Evolutionary conservation across 2,113 vertebrate species (phyloP).

Genomic region (Plecturocebus donacophilus): DNA sequence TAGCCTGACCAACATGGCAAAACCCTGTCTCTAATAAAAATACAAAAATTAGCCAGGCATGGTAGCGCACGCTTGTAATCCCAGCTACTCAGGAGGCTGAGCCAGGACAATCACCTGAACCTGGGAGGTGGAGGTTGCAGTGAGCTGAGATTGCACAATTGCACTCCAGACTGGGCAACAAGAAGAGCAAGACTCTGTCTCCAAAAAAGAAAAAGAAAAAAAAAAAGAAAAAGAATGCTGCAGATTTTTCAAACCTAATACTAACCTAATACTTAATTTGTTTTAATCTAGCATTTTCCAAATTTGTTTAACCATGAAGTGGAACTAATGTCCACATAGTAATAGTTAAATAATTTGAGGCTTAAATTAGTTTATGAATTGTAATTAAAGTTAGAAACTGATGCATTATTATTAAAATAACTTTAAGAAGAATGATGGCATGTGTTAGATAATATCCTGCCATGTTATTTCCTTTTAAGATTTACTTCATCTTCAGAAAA

Average conservation of each 20-base stretch:
- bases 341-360: slow-evolving; percentile 23
- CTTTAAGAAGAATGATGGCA: slow-evolving; percentile 17
- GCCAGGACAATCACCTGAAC: too few relatives aligned
- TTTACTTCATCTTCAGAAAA: not conserved
- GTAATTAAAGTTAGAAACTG: slow-evolving; percentile 10
- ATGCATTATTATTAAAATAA: not conserved
- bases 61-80: too few relatives aligned
- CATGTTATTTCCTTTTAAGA: slow-evolving; percentile 6
- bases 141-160: too few relatives aligned
- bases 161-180: too few relatives aligned
- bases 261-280: not conserved
- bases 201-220: too few relatives aligned
- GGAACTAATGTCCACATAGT: not conserved
- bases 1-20: too few relatives aligned
- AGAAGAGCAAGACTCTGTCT: too few relatives aligned
- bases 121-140: too few relatives aligned
- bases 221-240: not conserved
- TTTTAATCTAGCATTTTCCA: slow-evolving; percentile 36
- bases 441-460: not conserved
- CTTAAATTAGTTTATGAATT: slow-evolving; percentile 38
- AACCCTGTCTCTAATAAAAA: too few relatives aligned
- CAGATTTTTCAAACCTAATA: slow-evolving; percentile 5
- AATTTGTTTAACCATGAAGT: not conserved
- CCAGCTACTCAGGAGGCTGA: too few relatives aligned
- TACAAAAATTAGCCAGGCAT: too few relatives aligned